These are phyloP conservation scores for Epizoanthus scotinus DNA, from an alignment of 92 coral and sea anemone genomes.

Conservation along the genomic window DNA sequence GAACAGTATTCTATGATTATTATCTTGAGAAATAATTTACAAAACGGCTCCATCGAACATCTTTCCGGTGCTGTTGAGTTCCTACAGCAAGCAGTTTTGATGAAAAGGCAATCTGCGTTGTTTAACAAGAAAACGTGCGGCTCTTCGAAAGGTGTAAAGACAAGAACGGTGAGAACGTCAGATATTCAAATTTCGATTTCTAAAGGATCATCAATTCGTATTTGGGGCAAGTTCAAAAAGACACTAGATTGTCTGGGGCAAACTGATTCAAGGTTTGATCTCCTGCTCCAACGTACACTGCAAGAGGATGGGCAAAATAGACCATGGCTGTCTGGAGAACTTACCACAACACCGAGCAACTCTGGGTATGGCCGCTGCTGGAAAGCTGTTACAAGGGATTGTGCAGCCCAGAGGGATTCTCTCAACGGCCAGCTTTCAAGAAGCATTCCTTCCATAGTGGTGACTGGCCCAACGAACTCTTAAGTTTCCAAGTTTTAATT, in stretches of 20 bases:
- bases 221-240: slow-evolving; percentile 19
- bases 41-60: neutral
- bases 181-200: neutral
- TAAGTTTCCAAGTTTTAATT: too few species aligned
- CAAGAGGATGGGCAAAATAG: neutral
- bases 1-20: slow-evolving; percentile 12
- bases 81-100: slow-evolving; percentile 4
- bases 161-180: slow-evolving; percentile 11
- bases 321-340: slow-evolving; percentile 14
- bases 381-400: slow-evolving; percentile 24
- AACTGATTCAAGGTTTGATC: slow-evolving; percentile 7
- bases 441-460: slow-evolving; percentile 15
- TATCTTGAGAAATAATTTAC: neutral
- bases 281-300: neutral
- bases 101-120: neutral
- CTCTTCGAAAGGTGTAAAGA: neutral
- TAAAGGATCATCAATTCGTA: neutral
- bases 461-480: neutral
- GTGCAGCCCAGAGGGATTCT: neutral
- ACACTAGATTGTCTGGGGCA: slow-evolving; percentile 16
- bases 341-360: neutral
- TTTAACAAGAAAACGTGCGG: neutral
- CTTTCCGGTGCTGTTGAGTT: slow-evolving; percentile 21
- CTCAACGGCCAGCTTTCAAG: neutral
- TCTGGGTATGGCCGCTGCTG: slow-evolving; percentile 14